A percentile compares a stretch with the other conserved stretches of the same genome.
Evolutionary conservation across 2,888 invertebrate species (phyloP).

Genomic region (Drosophila melanosoma): DNA sequence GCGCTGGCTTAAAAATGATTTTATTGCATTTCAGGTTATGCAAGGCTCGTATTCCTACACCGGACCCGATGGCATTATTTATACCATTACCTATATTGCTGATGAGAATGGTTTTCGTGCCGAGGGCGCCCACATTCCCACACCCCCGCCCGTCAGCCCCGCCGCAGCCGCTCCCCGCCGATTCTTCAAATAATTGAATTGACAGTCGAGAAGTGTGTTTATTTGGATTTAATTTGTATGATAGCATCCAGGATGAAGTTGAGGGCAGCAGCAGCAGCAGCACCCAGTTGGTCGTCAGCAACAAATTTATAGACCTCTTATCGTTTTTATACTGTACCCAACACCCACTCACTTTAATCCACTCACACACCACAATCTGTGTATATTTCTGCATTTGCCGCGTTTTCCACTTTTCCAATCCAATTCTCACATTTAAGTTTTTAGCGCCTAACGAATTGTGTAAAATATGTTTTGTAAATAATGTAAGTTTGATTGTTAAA

Average conservation of each 20-base stretch:
- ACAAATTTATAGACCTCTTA: conserved; percentile 29
- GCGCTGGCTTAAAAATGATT: background rate
- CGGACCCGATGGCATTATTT: conserved; percentile 87
- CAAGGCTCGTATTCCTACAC: conserved; percentile 87
- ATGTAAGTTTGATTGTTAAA: conserved; percentile 72
- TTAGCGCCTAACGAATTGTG: conserved; percentile 66
- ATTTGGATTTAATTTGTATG: conserved; percentile 46
- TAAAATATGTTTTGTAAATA: conserved; percentile 72
- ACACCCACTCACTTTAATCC: conserved; percentile 16
- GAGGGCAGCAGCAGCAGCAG: conserved; percentile 37
- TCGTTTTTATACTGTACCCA: conserved; percentile 18
- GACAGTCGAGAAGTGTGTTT: conserved; percentile 34
- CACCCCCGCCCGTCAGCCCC: conserved; percentile 84
- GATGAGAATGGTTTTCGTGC: conserved; percentile 86
- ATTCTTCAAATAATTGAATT: conserved; percentile 78
- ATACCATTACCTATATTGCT: conserved; percentile 86
- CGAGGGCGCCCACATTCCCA: conserved; percentile 85
- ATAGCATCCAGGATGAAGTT: conserved; percentile 43
- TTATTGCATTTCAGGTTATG: conserved; percentile 83
- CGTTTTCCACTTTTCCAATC: conserved; percentile 13
- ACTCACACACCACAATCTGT: conserved; percentile 25
- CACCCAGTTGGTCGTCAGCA: conserved; percentile 25
- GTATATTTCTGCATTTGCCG: conserved; percentile 53
- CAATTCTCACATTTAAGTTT: conserved; percentile 25
- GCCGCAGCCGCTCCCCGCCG: conserved; percentile 60